Base-by-base conservation (phyloP, 2,888 invertebrate genomes). In the Pollenia angustigena region DNA sequence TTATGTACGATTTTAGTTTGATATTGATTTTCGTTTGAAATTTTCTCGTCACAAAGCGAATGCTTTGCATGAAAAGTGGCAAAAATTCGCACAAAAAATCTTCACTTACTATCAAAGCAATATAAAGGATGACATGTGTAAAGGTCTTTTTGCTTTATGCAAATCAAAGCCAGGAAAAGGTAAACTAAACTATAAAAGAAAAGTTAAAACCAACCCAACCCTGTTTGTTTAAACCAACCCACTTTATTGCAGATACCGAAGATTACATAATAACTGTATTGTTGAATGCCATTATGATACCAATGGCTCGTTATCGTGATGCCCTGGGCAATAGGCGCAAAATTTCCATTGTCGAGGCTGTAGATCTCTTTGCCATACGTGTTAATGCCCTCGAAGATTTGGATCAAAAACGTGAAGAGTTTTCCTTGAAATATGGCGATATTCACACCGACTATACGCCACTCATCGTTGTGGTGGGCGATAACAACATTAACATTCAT, bases 291-390 rank as follows among this genome's bases (percentile, higher is more conserved):
- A 81, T 89, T n/a, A 75, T 89, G 74, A 72, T 88, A 18, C 88
- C 86, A 1, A 85, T 79, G 52, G 79, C 83, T 14, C 89, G 88
- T 64, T 89, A 88, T 79, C 84, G 81, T 60, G 88, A 88, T 84
- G 71, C 87, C 11, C 4, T 78, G 10, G 89, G 89, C 16, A 83
- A 86, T 68, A 83, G 80, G 9, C 85, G 88, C 18, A 88, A 87
- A 64, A 81, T 87, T 48, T 83, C 81, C 42, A 85, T 89, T 72
- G 86, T 75, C 0, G 89, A 89, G 54, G 88, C 88, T 23, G 81
- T 87, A 4, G 88, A 88, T 60, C 83, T 87, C 2, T 89, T 89
- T 85, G 88, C 87, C 9, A 79, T 89, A 64, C 88, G 88, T 44
- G 83, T 88, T 0, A 84, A 74, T 52, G 46, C 87, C 11, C 60